Evolutionary conservation across 2,797 vertebrate species (phyloP), one percentile per base, ranked within the genome.

Genomic region (Pygocentrus nattereri): DNA sequence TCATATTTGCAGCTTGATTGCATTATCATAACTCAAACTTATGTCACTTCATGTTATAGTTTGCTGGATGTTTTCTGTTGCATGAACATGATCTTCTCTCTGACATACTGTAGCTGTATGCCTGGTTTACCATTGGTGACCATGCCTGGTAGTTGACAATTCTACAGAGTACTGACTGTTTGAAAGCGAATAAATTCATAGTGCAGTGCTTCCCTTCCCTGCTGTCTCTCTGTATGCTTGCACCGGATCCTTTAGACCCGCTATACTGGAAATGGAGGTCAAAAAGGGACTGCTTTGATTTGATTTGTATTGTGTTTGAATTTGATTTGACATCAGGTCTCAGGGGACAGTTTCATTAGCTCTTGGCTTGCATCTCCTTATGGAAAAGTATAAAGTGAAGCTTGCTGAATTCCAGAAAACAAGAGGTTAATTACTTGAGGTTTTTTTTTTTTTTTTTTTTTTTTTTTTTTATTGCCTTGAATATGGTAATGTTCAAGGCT

Each of bases 251-350:
- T 58, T 65, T 77, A 77, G 78, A 76, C 38, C 80, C 68, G 68
- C 68, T 85, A 78, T 83, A 74, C 78, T 82, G 85, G 87, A 87
- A 86, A 85, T 84, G 50, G 87, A 89, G 86, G 86, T 74, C 74
- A 59, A 80, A 85, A 84, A 85, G 85, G 69, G 76, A 79, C 52
- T 78, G 59, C 67, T 87, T 73, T 90, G 86, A 90, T 87, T 70
- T 79, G 75, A n/a, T n/a, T n/a, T n/a, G n/a, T 84, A 78, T 68
- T 73, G 34, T 27, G 0, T 83, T 90, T 62, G 90, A 81, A 92
- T 89, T 86, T 78, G 65, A 75, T 49, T 69, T 50, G 88, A 88
- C 75, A 2, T 74, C 81, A 85, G 85, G 87, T 91, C 85, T 79
- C 70, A 81, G 18, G 52, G 4, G 82, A 64, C 59, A 27, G 83